phyloP scores from a whole-genome alignment of 2,888 invertebrate genomes.

The Cosmorhoe ocellata region DNA sequence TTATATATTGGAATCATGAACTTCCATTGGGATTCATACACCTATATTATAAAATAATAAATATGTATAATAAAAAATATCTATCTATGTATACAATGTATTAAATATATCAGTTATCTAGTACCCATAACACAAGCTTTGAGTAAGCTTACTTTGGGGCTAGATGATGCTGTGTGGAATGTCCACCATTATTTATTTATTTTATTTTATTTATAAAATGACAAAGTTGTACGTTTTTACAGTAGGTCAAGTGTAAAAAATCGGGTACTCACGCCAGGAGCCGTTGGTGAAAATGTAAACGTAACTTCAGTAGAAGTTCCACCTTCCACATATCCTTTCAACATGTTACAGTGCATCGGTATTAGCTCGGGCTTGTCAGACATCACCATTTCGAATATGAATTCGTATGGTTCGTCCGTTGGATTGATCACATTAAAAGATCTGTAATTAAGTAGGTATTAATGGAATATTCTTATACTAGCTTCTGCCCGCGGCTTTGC shows the following conservation, averaged over 20 bases:
- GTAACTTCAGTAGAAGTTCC: slow-evolving; percentile 83
- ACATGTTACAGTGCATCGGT: slow-evolving; percentile 82
- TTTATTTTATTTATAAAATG: no score
- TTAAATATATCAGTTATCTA: no score
- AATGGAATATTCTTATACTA: no score
- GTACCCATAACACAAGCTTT: no score
- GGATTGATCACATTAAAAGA: slow-evolving; percentile 86
- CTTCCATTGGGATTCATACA: slow-evolving; percentile 86
- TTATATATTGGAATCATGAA: slow-evolving; percentile 83
- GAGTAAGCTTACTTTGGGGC: no score
- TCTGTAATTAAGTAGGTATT: slow-evolving; percentile 51
- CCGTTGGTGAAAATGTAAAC: slow-evolving; percentile 85
- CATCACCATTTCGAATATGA: slow-evolving; percentile 80
- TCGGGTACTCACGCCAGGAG: slow-evolving; percentile 71
- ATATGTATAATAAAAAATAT: no score
- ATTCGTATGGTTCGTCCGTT: slow-evolving; percentile 82
- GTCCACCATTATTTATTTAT: no score
- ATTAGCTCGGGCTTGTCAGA: slow-evolving; percentile 66
- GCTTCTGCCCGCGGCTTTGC: no score
- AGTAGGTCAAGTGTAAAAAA: no score
- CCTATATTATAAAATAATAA: slow-evolving; percentile 39
- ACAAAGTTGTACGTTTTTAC: no score
- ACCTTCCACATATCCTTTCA: slow-evolving; percentile 82
- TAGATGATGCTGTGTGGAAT: no score
- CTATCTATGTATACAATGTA: no score